A percentile compares a stretch with the other conserved stretches of the same genome.
These are phyloP conservation scores for Phyllostomus hastatus DNA, from an alignment of 2,113 vertebrate species.

Conservation along the genomic window DNA sequence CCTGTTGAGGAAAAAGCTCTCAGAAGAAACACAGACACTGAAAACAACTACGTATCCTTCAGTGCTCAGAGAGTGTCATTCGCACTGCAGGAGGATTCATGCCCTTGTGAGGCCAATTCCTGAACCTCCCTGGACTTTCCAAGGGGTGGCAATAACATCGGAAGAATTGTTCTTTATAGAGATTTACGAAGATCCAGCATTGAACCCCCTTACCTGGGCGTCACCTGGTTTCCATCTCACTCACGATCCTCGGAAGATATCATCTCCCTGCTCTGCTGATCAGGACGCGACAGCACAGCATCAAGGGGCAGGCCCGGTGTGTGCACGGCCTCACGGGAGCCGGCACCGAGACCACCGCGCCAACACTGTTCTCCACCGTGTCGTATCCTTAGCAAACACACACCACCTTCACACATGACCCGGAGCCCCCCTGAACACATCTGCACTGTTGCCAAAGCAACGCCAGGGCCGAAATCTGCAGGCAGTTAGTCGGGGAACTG, in stretches of 20 bases:
- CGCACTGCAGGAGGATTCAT: not conserved
- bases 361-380: not conserved
- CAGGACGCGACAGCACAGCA: fast-evolving
- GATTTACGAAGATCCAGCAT: not conserved
- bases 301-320: fast-evolving
- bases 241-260: not conserved
- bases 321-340: not conserved
- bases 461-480: not conserved
- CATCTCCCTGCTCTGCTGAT: not conserved
- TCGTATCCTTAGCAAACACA: not conserved
- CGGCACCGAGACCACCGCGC: fast-evolving
- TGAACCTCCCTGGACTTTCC: not conserved
- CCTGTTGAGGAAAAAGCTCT: not conserved
- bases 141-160: not conserved
- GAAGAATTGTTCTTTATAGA: not conserved
- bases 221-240: not conserved
- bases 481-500: not conserved
- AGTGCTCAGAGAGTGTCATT: not conserved
- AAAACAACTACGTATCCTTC: not conserved
- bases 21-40: not conserved
- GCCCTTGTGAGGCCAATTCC: not conserved
- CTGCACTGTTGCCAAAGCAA: not conserved
- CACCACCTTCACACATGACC: not conserved
- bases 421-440: not conserved
- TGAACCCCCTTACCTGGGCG: fast-evolving